A percentile compares a stretch with the other conserved stretches of the same genome.
Evolutionary conservation across 2,113 vertebrate genomes (phyloP).

Genomic region (Centropus unirufus): DNA sequence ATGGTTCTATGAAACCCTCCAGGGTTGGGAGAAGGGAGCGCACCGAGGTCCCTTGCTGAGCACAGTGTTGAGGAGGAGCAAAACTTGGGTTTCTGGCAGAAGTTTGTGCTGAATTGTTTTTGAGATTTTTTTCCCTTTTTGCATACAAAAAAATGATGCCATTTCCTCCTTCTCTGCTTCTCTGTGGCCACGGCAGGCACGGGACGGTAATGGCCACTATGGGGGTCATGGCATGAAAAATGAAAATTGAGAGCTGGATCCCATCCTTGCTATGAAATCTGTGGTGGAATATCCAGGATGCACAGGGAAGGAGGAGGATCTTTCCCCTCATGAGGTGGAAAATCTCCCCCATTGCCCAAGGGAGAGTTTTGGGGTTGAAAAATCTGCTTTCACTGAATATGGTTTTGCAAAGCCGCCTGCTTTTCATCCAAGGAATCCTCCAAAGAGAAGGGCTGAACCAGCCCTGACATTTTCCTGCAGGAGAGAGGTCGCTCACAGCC

Average conservation of each 20-base stretch:
- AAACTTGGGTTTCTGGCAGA: neutral
- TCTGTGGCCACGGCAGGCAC: fast-evolving
- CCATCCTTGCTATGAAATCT: neutral
- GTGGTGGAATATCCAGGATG: neutral
- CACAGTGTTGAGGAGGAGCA: fast-evolving
- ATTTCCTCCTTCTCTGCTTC: neutral
- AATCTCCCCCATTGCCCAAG: fast-evolving
- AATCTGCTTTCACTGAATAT: neutral
- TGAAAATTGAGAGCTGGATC: neutral
- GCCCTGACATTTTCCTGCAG: conserved; percentile 82
- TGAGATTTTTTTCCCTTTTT: neutral
- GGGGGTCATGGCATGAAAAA: neutral
- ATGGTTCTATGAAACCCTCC: too few relatives aligned
- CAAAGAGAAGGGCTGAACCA: conserved; percentile 78
- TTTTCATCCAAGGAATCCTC: neutral
- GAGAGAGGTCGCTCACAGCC: conserved; percentile 80
- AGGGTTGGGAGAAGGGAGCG: neutral
- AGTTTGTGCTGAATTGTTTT: fast-evolving
- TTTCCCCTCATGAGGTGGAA: neutral
- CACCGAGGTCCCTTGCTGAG: fast-evolving
- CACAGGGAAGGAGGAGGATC: neutral
- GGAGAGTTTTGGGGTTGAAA: neutral
- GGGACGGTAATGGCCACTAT: neutral
- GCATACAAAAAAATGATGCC: fast-evolving
- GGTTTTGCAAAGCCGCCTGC: neutral